Evolutionary conservation across 2,113 vertebrate species (phyloP).

Genomic region (Bufo bufo): DNA sequence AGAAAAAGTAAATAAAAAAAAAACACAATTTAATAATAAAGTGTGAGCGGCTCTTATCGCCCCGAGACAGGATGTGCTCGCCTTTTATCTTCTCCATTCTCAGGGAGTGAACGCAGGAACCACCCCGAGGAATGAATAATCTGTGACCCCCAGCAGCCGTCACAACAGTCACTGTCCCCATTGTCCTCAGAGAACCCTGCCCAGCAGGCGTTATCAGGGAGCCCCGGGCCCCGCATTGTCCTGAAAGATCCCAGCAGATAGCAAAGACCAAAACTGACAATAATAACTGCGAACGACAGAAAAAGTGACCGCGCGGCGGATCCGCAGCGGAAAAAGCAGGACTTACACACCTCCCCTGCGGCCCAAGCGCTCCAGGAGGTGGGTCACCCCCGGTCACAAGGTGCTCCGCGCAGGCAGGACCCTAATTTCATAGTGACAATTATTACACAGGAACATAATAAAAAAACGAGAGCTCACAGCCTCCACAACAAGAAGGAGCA

Average conservation of each 20-base stretch:
- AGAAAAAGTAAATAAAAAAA: not conserved
- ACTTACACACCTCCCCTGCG: no score
- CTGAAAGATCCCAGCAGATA: not conserved
- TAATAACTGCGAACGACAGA: no score
- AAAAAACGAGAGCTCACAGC: no score
- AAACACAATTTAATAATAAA: not conserved
- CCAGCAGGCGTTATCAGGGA: no score
- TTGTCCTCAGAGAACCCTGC: slow-evolving; percentile 58
- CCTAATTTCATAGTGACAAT: no score
- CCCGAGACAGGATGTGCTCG: slow-evolving; percentile 68
- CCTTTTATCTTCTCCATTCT: slow-evolving; percentile 73
- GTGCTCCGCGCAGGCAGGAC: no score
- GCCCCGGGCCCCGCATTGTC: not conserved
- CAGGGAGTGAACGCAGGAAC: slow-evolving; percentile 70
- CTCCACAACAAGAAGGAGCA: no score
- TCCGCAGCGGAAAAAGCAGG: no score
- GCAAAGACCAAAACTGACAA: no score
- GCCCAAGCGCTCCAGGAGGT: no score
- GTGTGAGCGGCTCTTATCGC: slow-evolving; percentile 69
- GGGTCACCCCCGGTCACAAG: not conserved
- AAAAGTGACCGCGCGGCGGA: no score
- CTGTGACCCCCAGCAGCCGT: slow-evolving; percentile 68
- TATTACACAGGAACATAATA: no score
- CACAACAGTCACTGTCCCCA: slow-evolving; percentile 62
- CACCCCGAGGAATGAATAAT: slow-evolving; percentile 75